Evolutionary conservation across 2,113 vertebrate species (phyloP), one percentile per base, ranked within the genome.

Genomic region (Chunga burmeisteri): DNA sequence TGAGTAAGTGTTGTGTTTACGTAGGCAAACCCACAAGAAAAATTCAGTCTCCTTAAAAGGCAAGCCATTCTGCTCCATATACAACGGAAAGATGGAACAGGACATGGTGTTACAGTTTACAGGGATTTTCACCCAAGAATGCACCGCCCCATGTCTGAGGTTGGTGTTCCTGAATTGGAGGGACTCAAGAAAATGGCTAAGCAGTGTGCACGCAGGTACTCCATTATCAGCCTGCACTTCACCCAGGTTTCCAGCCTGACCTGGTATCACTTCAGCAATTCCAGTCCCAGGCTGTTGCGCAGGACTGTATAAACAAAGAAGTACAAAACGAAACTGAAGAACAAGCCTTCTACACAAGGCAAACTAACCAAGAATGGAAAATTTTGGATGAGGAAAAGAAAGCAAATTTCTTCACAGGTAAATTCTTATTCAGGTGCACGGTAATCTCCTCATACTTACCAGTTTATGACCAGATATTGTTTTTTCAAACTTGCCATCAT

Each of bases 401-500:
- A 73, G 2, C 13, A 56, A n/a, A 93, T 62, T 9, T 52, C 52
- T 65, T 86, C 9, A 30, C 20, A 52, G 27, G 16, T 30, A 47
- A 79, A 79, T 16, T n/a, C 4, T 2, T 9, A 10, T 12, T 50
- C 50, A 38, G 82, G 72, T 1, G 10, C 53, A 29, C 12, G 72
- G 29, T 1, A 20, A 81, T 25, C 61, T 78, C 61, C 62, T 94
- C 49, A 7, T 13, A 99, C 99, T 98, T 95, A 99, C 99, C 96
- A 99, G 98, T 90, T 99, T 99, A 97, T 99, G 99, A 80, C 99
- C 99, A 38, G 99, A 99, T 97, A 99, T 98, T 72, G 99, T 99
- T 97, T 99, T 99, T 97, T 99, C 99, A 97, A 99, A 99, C 92
- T 99, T 99, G 67, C 99, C 99, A 22, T 99, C 99, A 5, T 99